Evolutionary conservation across 1,140 invertebrate genomes (phyloP).

Genomic region (Aphidius gifuensis): DNA sequence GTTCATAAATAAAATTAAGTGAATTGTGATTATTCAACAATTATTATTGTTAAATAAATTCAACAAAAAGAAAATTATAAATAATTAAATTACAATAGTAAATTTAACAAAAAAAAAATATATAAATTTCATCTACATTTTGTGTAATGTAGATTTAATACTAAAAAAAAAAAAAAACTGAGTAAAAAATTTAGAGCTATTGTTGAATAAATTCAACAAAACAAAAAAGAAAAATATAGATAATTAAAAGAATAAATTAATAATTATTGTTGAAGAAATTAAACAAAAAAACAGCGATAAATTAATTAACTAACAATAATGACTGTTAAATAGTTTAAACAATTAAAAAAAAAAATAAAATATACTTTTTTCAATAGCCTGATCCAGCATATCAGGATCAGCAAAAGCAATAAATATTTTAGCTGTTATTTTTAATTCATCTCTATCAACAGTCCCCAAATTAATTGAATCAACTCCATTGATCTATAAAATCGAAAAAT

Average conservation of each 20-base stretch:
- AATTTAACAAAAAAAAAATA: too few species aligned
- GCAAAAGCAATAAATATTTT: conserved; percentile 59
- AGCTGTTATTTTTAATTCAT: conserved; percentile 60
- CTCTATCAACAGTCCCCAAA: conserved; percentile 49
- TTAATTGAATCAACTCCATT: conserved; percentile 34
- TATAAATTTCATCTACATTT: too few species aligned
- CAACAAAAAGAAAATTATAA: too few species aligned
- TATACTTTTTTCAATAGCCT: conserved; percentile 56
- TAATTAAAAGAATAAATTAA: conserved; percentile 1
- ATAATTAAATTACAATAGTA: too few species aligned
- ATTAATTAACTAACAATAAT: too few species aligned
- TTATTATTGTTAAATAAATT: too few species aligned
- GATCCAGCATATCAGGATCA: conserved; percentile 47
- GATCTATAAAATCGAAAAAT: conserved; percentile 31
- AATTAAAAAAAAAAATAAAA: conserved; percentile 17
- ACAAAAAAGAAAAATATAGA: not conserved
- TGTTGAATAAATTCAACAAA: conserved; percentile 11
- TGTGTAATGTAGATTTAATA: too few species aligned
- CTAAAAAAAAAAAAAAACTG: too few species aligned
- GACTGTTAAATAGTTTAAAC: too few species aligned
- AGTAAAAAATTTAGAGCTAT: too few species aligned
- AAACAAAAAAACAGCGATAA: not conserved
- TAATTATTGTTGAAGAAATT: conserved; percentile 9
- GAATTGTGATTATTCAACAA: too few species aligned
- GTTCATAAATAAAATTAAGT: not conserved